These are phyloP conservation scores for Zygogramma bicolorata DNA, from an alignment of 2,888 invertebrate species.

Conservation along the genomic window DNA sequence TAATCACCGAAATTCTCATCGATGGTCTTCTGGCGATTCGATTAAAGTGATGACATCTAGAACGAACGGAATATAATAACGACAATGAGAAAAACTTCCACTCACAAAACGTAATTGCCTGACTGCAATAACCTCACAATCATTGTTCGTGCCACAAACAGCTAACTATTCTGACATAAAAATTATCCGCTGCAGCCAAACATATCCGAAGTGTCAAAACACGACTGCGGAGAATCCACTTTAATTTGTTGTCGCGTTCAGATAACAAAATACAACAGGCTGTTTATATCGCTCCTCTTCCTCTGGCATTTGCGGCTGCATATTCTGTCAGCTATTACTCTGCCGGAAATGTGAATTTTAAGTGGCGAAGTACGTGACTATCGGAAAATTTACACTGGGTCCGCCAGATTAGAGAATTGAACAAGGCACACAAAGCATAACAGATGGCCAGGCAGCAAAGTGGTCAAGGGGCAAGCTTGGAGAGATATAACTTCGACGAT, in stretches of 20 bases:
- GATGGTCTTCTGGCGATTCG: too few species aligned
- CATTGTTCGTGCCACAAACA: not conserved
- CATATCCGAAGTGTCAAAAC: not conserved
- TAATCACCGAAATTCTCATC: too few species aligned
- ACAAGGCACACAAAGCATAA: not conserved
- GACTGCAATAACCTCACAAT: not conserved
- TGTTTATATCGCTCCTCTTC: not conserved
- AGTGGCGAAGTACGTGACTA: not conserved
- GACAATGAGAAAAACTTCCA: too few species aligned
- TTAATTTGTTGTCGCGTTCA: not conserved
- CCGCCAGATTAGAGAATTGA: not conserved
- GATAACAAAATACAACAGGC: not conserved
- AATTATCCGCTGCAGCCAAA: not conserved
- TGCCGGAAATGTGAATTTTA: not conserved
- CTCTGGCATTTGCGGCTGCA: not conserved
- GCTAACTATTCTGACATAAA: not conserved
- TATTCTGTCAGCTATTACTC: not conserved
- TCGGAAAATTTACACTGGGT: not conserved
- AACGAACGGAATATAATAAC: too few species aligned
- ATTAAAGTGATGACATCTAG: too few species aligned
- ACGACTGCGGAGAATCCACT: not conserved
- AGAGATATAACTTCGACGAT: not conserved
- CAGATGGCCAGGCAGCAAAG: not conserved
- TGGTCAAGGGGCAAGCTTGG: not conserved
- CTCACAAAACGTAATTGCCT: too few species aligned